Percentiles rank a stretch among this genome's conserved stretches.
Conservation (phyloP, 2,797 vertebrate genomes). For the Micromesistius poutassou region DNA sequence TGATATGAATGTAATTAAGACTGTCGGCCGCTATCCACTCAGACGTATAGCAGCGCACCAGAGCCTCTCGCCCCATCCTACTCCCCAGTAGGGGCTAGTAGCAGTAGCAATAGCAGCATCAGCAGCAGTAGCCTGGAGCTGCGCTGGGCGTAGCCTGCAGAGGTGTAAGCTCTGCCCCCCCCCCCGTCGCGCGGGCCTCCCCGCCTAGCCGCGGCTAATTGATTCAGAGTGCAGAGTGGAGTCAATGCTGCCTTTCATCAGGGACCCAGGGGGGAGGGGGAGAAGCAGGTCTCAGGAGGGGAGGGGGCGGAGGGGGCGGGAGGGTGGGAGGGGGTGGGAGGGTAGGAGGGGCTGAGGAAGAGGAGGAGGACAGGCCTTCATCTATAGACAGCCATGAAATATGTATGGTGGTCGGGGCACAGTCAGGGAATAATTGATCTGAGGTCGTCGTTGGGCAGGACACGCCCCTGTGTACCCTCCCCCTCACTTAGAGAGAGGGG, state of each 20-base stretch:
- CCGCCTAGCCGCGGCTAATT: background rate
- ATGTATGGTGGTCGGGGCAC: slow-evolving; percentile 61
- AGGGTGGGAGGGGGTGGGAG: slow-evolving; percentile 8
- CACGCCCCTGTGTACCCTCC: background rate
- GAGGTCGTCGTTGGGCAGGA: slow-evolving; percentile 40
- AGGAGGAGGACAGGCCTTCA: slow-evolving; percentile 31
- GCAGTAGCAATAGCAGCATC: no score
- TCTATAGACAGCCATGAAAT: slow-evolving; percentile 67
- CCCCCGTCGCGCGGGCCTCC: background rate
- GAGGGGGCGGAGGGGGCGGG: no score
- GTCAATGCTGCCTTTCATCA: background rate
- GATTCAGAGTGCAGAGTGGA: background rate
- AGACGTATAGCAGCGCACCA: no score
- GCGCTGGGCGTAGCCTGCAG: no score
- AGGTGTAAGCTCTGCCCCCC: no score
- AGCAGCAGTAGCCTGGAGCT: background rate
- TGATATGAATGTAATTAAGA: no score
- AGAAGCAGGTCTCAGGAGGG: no score
- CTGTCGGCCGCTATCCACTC: no score
- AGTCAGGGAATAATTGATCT: slow-evolving; percentile 60
- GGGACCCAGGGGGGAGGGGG: background rate
- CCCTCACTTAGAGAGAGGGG: background rate
- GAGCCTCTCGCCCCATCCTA: no score
- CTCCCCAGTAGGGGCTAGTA: no score
- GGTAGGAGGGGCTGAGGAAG: slow-evolving; percentile 25